phyloP scores from a whole-genome alignment of 2,113 vertebrate species.

The Hippocampus mohnikei region DNA sequence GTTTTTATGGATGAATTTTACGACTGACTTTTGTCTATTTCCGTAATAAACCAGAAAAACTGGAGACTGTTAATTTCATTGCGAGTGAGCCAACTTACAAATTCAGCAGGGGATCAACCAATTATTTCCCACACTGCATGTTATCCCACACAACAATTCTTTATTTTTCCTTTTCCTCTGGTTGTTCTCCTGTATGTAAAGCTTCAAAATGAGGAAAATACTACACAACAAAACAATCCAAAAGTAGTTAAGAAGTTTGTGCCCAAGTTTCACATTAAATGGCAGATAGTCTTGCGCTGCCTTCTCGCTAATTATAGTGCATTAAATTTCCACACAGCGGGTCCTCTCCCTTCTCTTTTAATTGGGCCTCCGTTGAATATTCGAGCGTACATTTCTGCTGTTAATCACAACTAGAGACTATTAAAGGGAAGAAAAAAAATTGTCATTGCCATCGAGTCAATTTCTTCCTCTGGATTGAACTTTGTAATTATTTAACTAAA shows the following conservation, averaged over 20 bases:
- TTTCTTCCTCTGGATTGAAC: not conserved
- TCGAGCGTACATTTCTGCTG: slow-evolving; percentile 19
- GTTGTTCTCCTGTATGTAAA: too few relatives aligned
- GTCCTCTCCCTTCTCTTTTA: slow-evolving; percentile 36
- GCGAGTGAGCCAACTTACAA: not conserved
- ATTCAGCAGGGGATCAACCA: not conserved
- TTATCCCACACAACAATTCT: not conserved
- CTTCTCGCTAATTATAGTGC: slow-evolving; percentile 36
- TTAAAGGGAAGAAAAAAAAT: slow-evolving; percentile 18
- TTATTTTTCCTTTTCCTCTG: not conserved
- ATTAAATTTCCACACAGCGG: slow-evolving; percentile 23
- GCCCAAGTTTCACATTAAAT: slow-evolving; percentile 3
- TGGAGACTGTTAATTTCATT: not conserved
- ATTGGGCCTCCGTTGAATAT: slow-evolving; percentile 31
- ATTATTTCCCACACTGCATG: not conserved
- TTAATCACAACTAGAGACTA: slow-evolving; percentile 30
- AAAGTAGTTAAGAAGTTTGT: slow-evolving; percentile 33
- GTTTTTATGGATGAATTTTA: not conserved
- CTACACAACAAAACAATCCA: slow-evolving; percentile 22
- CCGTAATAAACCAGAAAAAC: not conserved
- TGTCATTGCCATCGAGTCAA: not conserved
- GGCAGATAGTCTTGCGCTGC: slow-evolving; percentile 7
- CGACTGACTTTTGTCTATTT: not conserved
- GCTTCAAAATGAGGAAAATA: not conserved
- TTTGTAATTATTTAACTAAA: slow-evolving; percentile 7